phyloP scores from a whole-genome alignment of 2,797 vertebrate species.

The Potorous gilbertii region DNA sequence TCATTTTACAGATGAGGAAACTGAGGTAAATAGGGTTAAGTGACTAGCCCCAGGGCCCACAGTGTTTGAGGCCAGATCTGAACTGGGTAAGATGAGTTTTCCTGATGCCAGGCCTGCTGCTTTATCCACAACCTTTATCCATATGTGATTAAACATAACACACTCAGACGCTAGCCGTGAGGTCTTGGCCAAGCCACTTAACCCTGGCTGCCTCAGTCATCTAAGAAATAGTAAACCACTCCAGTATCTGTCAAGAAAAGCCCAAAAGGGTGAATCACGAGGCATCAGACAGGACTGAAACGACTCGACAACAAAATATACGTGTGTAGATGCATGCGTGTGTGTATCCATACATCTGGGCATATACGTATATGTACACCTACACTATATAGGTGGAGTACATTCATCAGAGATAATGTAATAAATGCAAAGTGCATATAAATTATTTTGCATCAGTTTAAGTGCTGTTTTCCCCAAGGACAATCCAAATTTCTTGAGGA shows the following conservation, averaged over 20 bases:
- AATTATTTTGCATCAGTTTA: background rate
- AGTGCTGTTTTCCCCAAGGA: background rate
- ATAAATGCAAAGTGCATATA: background rate
- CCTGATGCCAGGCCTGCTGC: background rate
- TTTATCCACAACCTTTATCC: too few relatives aligned
- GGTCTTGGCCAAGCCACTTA: background rate
- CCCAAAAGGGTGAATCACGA: too few relatives aligned
- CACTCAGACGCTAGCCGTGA: background rate
- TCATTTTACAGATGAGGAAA: background rate
- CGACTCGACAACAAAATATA: background rate
- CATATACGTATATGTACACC: background rate
- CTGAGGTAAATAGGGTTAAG: background rate
- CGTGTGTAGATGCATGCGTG: too few relatives aligned
- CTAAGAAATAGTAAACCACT: background rate
- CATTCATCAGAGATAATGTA: background rate
- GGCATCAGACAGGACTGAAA: background rate
- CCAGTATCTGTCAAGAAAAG: background rate
- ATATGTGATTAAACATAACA: too few relatives aligned
- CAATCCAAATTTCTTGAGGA: background rate
- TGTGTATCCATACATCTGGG: too few relatives aligned
- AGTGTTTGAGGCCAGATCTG: background rate
- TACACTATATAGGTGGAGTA: background rate
- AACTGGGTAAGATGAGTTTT: background rate
- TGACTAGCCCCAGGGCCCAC: background rate
- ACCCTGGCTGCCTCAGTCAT: background rate